Evolutionary conservation across 2,113 vertebrate species (phyloP), one percentile per base, ranked within the genome.

Genomic region (Pseudopodoces humilis): DNA sequence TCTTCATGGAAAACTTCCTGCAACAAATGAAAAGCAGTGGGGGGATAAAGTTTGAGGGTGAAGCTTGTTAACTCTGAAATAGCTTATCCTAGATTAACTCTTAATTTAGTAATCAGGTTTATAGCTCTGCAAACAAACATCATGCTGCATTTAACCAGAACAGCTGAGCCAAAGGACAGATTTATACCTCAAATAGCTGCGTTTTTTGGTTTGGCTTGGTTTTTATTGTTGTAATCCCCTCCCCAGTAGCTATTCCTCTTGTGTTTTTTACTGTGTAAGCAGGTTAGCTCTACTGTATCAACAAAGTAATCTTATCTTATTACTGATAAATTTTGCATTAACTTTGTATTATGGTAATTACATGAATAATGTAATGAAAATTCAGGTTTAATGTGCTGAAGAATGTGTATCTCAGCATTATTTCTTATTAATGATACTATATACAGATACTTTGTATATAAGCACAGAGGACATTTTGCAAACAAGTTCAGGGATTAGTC

Each of bases 61-160:
- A 88, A 86, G 72, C 88, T 81, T 2, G 7, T 92, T 96, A 88
- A 75, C 50, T 70, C 86, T 86, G 69, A 88, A 90, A 67, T 70
- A 93, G 79, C 39, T 95, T 90, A 88, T 94, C 59, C 59, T 90
- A 77, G 88, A 90, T 94, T 80, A 95, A 90, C 50, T 83, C 62
- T 92, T 95, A 68, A 5, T 92, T 92, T 49, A 50, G 77, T 95
- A 91, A 90, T 87, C 49, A 69, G 74, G 78, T 94, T 94, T 95
- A 62, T 69, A 72, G 43, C 70, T 77, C 49, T 94, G 43, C 75
- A 91, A 76, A 69, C 81, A 75, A 93, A 84, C 70, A 89, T 76
- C 5, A 5, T 81, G 27, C 7, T 92, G 68, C 58, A 55, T 89
- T 81, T 92, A 91, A 86, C 39, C 5, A 50, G 58, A 68, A 83